These are phyloP conservation scores for Entomobrya multifasciata DNA, from an alignment of 2,888 invertebrate species.

Conservation along the genomic window DNA sequence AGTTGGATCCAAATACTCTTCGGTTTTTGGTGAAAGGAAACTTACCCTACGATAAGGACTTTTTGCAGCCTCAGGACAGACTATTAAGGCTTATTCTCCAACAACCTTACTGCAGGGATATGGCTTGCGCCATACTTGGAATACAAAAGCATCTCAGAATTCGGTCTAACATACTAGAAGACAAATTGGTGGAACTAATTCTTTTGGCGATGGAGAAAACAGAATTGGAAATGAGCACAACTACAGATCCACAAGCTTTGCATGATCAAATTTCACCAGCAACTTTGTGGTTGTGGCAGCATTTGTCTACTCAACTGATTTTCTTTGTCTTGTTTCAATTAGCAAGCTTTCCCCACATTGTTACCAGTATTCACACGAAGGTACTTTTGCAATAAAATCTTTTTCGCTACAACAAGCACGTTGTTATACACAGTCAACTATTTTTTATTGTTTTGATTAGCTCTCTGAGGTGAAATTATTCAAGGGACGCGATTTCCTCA, in stretches of 20 bases:
- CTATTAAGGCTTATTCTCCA: constrained; percentile 94
- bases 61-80: constrained; percentile 93
- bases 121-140: constrained; percentile 97
- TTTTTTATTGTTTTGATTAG: constrained; percentile 80
- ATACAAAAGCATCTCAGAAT: constrained; percentile 95
- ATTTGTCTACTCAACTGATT: constrained; percentile 95
- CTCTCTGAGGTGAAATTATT: constrained; percentile 89
- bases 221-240: constrained; percentile 83
- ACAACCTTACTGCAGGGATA: constrained; percentile 97
- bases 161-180: constrained; percentile 93
- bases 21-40: constrained; percentile 88
- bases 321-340: constrained; percentile 97
- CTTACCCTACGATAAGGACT: constrained; percentile 93
- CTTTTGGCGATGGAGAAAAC: constrained; percentile 95
- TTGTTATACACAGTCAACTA: too few species aligned
- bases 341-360: constrained; percentile 95
- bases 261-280: constrained; percentile 85
- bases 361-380: constrained; percentile 93
- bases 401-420: too few species aligned
- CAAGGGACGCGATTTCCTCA: constrained; percentile 97
- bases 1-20: constrained; percentile 91
- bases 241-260: constrained; percentile 83
- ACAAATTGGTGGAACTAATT: constrained; percentile 94
- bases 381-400: too few species aligned
- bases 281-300: constrained; percentile 94